Conservation (phyloP, 2,797 vertebrate genomes). For the Gallinago stenura region DNA sequence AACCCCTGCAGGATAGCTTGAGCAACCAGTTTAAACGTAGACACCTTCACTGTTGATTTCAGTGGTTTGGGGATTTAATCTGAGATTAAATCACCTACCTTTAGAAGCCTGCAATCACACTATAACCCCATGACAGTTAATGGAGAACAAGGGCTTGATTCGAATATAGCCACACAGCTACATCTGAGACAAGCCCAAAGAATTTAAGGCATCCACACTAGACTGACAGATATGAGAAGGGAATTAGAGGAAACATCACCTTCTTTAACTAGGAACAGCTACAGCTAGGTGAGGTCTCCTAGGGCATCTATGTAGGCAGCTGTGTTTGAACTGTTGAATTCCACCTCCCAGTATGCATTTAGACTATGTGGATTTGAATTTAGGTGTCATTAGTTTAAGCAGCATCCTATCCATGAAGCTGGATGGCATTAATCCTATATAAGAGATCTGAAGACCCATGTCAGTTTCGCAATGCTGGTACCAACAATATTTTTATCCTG, state of each 20-base stretch:
- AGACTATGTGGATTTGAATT: background rate
- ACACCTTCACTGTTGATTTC: background rate
- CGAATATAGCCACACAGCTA: background rate
- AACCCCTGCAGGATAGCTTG: accelerated
- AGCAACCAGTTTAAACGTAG: background rate
- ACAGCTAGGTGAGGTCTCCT: background rate
- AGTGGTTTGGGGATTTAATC: background rate
- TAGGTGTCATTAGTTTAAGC: background rate
- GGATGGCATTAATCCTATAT: background rate
- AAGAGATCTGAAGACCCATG: background rate
- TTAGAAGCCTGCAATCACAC: background rate
- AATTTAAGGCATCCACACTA: background rate
- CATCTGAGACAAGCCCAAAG: background rate
- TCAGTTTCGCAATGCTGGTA: background rate
- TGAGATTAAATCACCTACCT: background rate
- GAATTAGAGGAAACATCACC: background rate
- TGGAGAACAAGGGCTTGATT: background rate
- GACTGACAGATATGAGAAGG: background rate
- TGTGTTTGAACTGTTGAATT: background rate
- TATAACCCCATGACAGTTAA: background rate
- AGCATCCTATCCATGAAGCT: background rate
- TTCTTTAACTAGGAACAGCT: background rate
- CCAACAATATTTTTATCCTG: background rate
- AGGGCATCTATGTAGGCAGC: background rate
- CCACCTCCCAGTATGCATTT: background rate